Base-by-base conservation (phyloP, 1,140 invertebrate genomes). In the Pogonus chalceus region DNA sequence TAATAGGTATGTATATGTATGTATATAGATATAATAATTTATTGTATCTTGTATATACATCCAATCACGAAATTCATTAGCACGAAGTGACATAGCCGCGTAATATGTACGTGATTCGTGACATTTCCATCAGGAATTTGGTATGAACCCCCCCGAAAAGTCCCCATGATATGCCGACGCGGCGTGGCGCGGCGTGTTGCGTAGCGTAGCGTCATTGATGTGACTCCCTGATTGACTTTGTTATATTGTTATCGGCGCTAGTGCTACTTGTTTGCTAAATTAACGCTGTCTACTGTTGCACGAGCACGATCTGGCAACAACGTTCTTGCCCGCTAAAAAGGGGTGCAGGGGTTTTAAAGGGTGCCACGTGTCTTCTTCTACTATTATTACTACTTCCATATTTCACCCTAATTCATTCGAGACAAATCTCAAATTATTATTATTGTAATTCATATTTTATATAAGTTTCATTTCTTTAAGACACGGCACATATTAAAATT, bases 201-300 rank as follows among this genome's bases (percentile, higher is more conserved):
- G 14, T 14, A 4, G 7, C 14, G 14, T 31, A 31, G 26, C 26
- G 7, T 14, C 7, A 14, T 7, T 31, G 26, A 7, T 14, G 14
- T 31, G n/a, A n/a, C n/a, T n/a, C 26, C 4, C 26, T 31, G 37
- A 43, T 43, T 43, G 37, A 43, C 37, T 43, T 43, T 43, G 37
- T 43, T 43, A 43, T 43, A 43, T 43, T 43, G 37, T 43, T 43
- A 43, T 43, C 37, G 37, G 7, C 37, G 18, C 37, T 43, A 43
- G 37, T 43, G 37, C 37, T 43, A 43, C 37, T 43, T 43, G 37
- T 43, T 43, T 43, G 37, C 9, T 18, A 43, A 43, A 43, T 43
- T 43, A 43, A 43, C 37, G 37, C 18, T 43, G 37, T 43, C 37
- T 43, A 43, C 7, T 10, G 37, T 43, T 43, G 37, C 37, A 7